A percentile compares a stretch with the other conserved stretches of the same genome.
Evolutionary conservation across 2,113 vertebrate species (phyloP).

Genomic region (Catharus minimus): DNA sequence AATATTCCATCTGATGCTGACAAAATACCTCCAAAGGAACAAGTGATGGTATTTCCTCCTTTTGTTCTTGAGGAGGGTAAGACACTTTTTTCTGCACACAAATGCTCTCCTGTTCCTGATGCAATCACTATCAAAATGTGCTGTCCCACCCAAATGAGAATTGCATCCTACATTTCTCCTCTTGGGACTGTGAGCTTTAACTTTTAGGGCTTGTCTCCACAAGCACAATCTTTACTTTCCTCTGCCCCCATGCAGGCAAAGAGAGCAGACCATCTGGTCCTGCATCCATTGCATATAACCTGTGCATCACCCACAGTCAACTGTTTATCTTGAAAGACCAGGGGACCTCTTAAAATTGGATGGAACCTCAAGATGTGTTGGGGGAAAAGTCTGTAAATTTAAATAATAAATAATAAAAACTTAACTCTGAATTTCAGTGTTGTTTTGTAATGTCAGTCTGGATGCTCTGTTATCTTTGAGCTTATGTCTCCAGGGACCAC

Average conservation of each 20-base stretch:
- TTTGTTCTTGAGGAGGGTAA: slow-evolving; percentile 44
- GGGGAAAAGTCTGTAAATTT: background rate
- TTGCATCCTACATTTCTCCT: slow-evolving; percentile 15
- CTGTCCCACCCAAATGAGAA: slow-evolving; percentile 30
- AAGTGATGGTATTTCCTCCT: slow-evolving; percentile 53
- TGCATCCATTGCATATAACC: background rate
- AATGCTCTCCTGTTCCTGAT: slow-evolving; percentile 12
- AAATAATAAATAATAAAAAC: background rate
- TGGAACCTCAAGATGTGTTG: background rate
- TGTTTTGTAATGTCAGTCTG: background rate
- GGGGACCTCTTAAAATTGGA: background rate
- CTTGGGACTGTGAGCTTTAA: background rate
- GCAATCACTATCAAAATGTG: slow-evolving; percentile 23
- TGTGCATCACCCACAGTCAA: background rate
- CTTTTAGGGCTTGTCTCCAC: background rate
- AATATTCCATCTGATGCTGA: slow-evolving; percentile 21
- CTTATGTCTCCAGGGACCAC: background rate
- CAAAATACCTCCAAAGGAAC: slow-evolving; percentile 25
- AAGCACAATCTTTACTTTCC: background rate
- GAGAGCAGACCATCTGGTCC: background rate
- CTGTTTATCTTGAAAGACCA: background rate
- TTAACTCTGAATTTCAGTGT: background rate
- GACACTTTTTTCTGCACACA: background rate
- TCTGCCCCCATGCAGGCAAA: background rate
- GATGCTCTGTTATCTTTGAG: background rate